Percentiles rank a stretch among this genome's conserved stretches.
phyloP scores from a whole-genome alignment of 2,888 invertebrate species.

The Phorcus lineatus region DNA sequence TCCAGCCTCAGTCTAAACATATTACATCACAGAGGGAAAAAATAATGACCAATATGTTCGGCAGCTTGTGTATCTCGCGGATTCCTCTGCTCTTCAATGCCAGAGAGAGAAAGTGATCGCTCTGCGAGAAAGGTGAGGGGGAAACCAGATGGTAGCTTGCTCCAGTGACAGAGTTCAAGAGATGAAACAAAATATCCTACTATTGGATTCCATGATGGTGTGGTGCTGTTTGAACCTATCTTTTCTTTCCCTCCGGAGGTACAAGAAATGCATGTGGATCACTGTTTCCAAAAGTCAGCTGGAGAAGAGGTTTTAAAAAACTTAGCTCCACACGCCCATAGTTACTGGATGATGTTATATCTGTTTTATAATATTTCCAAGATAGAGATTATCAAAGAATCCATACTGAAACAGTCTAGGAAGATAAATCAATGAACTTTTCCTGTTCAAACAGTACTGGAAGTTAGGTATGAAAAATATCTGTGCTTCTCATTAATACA shows the following conservation, averaged over 20 bases:
- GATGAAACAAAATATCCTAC: slow-evolving; percentile 12
- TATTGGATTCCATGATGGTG: slow-evolving; percentile 1
- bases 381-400: no score
- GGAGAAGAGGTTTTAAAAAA: no score
- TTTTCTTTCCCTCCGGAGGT: neutral
- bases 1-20: slow-evolving; percentile 1
- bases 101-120: neutral
- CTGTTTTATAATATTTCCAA: no score
- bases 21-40: slow-evolving; percentile 11
- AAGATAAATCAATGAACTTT: no score
- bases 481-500: no score
- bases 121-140: neutral
- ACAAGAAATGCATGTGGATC: neutral
- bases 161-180: neutral
- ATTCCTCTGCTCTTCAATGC: neutral
- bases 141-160: slow-evolving; percentile 2
- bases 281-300: neutral
- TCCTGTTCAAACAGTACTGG: no score
- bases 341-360: no score
- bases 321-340: no score
- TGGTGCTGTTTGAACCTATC: neutral
- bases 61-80: neutral
- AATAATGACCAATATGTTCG: slow-evolving; percentile 15
- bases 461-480: no score
- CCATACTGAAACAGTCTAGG: no score